Percentiles rank a stretch among this genome's conserved stretches.
Conservation (phyloP, 1,140 invertebrate genomes). For the Diorhabda carinulata region DNA sequence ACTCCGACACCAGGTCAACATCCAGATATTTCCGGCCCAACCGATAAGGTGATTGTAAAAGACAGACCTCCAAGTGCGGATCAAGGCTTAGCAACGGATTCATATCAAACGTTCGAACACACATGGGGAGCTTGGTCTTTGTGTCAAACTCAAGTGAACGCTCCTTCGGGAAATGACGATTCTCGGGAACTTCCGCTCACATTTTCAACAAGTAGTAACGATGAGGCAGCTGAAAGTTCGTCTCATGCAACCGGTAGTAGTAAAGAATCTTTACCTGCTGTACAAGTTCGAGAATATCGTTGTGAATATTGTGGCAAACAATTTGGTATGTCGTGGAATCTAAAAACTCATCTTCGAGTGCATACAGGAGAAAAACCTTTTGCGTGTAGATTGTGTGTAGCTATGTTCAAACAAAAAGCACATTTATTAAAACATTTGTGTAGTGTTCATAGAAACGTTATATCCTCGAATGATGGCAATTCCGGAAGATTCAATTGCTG, state of each 20-base stretch:
- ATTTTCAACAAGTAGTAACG: conserved; percentile 36
- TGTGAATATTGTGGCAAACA: conserved; percentile 85
- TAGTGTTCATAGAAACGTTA: conserved; percentile 80
- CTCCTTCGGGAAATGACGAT: conserved; percentile 37
- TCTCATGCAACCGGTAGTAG: conserved; percentile 49
- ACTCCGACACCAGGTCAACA: conserved; percentile 53
- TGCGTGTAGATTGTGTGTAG: conserved; percentile 78
- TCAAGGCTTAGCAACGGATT: conserved; percentile 49
- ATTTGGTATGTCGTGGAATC: conserved; percentile 86
- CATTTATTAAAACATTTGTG: conserved; percentile 80
- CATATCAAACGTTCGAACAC: conserved; percentile 45
- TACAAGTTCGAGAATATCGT: conserved; percentile 72
- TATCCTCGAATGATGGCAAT: conserved; percentile 66
- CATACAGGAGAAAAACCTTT: conserved; percentile 86
- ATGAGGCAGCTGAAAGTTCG: conserved; percentile 53
- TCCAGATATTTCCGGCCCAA: conserved; percentile 47
- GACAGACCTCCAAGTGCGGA: conserved; percentile 68
- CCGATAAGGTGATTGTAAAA: conserved; percentile 57
- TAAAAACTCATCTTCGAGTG: conserved; percentile 78
- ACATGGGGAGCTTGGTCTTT: conserved; percentile 68
- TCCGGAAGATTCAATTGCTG: conserved; percentile 75
- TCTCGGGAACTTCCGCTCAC: conserved; percentile 52
- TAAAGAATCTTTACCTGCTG: conserved; percentile 50
- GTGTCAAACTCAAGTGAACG: conserved; percentile 60
- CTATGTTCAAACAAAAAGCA: conserved; percentile 86